Percentiles rank a stretch among this genome's conserved stretches.
These are phyloP conservation scores for Heliangelus exortis DNA, from an alignment of 2,797 vertebrate genomes.

Conservation along the genomic window DNA sequence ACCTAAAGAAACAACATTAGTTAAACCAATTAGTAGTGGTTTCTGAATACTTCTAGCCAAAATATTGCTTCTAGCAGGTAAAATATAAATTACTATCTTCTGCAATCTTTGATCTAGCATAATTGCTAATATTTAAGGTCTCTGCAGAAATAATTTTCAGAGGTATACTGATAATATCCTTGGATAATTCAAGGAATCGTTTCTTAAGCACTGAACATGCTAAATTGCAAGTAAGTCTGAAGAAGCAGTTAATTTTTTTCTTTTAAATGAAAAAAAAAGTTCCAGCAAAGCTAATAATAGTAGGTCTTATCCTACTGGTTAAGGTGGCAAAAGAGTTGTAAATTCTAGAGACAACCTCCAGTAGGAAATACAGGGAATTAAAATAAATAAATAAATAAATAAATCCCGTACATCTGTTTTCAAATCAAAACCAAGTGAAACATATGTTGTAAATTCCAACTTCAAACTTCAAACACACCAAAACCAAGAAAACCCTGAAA, in stretches of 20 bases:
- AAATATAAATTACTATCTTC: not conserved
- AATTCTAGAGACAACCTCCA: not conserved
- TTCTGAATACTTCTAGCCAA: not conserved
- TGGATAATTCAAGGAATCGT: not conserved
- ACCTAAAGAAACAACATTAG: slow-evolving; percentile 75
- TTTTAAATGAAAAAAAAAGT: not conserved
- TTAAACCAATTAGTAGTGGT: not conserved
- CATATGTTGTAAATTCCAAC: not conserved
- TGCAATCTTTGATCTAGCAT: not conserved
- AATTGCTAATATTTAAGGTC: not conserved
- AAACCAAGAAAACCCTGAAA: not conserved
- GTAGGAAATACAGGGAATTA: not conserved
- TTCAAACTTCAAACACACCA: not conserved
- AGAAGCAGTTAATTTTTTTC: rapidly evolving
- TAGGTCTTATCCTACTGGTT: not conserved
- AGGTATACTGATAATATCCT: not conserved
- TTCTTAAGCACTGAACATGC: not conserved
- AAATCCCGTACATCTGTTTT: not conserved
- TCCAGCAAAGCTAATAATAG: not conserved
- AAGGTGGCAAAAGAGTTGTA: not conserved
- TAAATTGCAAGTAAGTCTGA: not conserved
- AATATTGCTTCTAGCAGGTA: not conserved
- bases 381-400: not conserved
- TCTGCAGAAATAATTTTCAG: not conserved
- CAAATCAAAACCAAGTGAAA: slow-evolving; percentile 17